Base-by-base conservation (phyloP, 2,888 invertebrate genomes). In the Diloba caeruleocephala region DNA sequence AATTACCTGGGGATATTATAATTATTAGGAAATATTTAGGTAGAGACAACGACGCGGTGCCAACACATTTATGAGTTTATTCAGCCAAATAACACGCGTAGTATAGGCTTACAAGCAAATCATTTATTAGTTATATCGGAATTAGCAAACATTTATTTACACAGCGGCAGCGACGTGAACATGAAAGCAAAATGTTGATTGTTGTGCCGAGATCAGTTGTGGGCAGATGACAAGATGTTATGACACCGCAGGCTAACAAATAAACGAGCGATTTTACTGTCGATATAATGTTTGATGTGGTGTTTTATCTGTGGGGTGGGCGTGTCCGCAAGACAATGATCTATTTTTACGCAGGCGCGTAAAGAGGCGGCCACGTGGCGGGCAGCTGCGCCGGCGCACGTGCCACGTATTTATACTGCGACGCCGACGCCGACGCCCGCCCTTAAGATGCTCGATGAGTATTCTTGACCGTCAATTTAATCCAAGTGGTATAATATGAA, bases 381-480 rank as follows among this genome's bases (percentile, higher is more conserved):
- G 85, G 85, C 93, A 92, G 93, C 92, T 93, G 92, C 88, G 91
- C 75, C 45, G 37, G 82, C 90, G 89, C 92, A 91, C 92, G 92
- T 91, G 92, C 87, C 80, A 72, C 71, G 88, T 92, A 92, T 92
- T 91, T 90, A 90, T 90, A 90, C 85, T 81, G 79, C 71, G 79
- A 71, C 67, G 71, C 58, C 68, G 54, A 52, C 60, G 61, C 57
- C 68, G 75, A 68, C 84, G 83, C 81, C 84, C 82, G 81, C 85
- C 83, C 78, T 62, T 68, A 62, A 28, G 42, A 19, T 39, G 44
- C 15, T 38, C 10, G 68, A 54, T 53, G 63, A 69, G 69, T 69
- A 69, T 68, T 68, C 71, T 71, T 69, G 63, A 71, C 68, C 68
- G 61, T 55, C 68, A 51, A 71, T 26, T 37, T 10, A 10, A 39